phyloP scores from a whole-genome alignment of 2,888 invertebrate species.

The Megastigmus dorsalis region DNA sequence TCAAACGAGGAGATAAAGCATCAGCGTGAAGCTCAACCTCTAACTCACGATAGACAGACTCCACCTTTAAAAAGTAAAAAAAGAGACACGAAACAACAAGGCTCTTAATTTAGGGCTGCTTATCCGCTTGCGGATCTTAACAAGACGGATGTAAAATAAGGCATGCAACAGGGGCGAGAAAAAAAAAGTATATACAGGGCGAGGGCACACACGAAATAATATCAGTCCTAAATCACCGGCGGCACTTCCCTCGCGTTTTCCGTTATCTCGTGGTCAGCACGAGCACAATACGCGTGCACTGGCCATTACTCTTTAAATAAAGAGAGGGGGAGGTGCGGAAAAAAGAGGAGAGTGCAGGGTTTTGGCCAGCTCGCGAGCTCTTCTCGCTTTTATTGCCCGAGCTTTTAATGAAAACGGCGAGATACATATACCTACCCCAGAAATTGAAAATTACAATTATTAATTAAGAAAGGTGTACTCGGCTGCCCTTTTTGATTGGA shows the following conservation, averaged over 20 bases:
- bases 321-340: background rate
- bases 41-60: conserved; percentile 26
- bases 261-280: conserved; percentile 45
- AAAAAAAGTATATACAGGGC: conserved; percentile 23
- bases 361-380: background rate
- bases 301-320: conserved; percentile 30
- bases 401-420: background rate
- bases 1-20: conserved; percentile 16
- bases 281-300: conserved; percentile 9
- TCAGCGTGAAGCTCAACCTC: background rate
- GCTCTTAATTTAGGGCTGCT: conserved; percentile 32
- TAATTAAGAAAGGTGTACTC: too few species aligned
- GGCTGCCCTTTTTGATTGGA: too few species aligned
- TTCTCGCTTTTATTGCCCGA: background rate
- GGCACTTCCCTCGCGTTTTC: conserved; percentile 30
- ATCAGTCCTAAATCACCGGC: conserved; percentile 52
- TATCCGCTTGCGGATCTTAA: conserved; percentile 38
- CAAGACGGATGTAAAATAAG: conserved; percentile 44
- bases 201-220: conserved; percentile 38
- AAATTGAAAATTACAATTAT: too few species aligned
- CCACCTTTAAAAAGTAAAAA: background rate
- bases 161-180: conserved; percentile 46
- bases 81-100: conserved; percentile 13
- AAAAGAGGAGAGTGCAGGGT: background rate
- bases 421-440: too few species aligned